Conservation (phyloP, 1,140 invertebrate species). For the Leucophenga varia region DNA sequence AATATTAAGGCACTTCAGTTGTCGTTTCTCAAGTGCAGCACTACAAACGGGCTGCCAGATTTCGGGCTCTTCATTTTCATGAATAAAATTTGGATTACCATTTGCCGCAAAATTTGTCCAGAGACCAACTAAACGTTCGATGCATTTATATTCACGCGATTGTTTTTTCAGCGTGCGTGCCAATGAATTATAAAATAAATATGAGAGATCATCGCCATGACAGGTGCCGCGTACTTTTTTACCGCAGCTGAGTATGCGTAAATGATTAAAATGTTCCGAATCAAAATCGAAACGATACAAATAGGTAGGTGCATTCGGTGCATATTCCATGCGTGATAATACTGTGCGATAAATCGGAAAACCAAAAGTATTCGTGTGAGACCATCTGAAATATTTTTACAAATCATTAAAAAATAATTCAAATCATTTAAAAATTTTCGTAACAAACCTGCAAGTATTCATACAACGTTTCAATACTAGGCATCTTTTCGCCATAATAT, state of each 20-base stretch:
- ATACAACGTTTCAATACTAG: slow-evolving; percentile 44
- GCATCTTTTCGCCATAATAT: slow-evolving; percentile 49
- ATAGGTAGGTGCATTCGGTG: slow-evolving; percentile 54
- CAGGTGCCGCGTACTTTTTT: slow-evolving; percentile 57
- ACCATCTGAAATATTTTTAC: slow-evolving; percentile 34
- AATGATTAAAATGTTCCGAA: slow-evolving; percentile 51
- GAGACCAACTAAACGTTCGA: slow-evolving; percentile 51
- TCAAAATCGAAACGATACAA: slow-evolving; percentile 58
- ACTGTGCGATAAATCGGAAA: slow-evolving; percentile 56
- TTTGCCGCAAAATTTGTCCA: slow-evolving; percentile 57
- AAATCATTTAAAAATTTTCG: slow-evolving; percentile 1
- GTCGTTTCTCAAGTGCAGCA: slow-evolving; percentile 35
- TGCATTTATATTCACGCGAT: slow-evolving; percentile 52
- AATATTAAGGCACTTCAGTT: slow-evolving; percentile 58
- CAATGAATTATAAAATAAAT: slow-evolving; percentile 62
- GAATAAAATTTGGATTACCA: slow-evolving; percentile 54
- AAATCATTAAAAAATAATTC: neutral
- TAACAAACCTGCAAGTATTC: slow-evolving; percentile 44
- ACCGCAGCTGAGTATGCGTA: slow-evolving; percentile 54
- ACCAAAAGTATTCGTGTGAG: slow-evolving; percentile 56
- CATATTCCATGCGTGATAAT: slow-evolving; percentile 48
- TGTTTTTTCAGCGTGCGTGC: slow-evolving; percentile 54
- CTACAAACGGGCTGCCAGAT: slow-evolving; percentile 38
- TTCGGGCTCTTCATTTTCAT: slow-evolving; percentile 41
- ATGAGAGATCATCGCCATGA: slow-evolving; percentile 68